Evolutionary conservation across 1,140 invertebrate genomes (phyloP).

Genomic region (Streblospio benedicti): DNA sequence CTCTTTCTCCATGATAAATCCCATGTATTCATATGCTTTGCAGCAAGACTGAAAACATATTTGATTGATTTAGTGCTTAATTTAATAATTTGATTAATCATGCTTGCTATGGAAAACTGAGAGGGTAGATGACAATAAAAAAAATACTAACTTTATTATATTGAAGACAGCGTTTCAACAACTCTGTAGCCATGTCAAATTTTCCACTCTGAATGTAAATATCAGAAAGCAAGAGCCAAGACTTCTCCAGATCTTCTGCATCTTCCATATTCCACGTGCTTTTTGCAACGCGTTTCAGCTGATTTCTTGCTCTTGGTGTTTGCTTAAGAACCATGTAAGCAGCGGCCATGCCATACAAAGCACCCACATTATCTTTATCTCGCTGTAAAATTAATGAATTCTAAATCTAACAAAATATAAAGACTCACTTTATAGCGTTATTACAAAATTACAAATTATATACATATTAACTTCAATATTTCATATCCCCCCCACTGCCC

Average conservation of each 20-base stretch:
- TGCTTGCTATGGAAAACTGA: neutral
- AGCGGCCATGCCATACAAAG: constrained; percentile 77
- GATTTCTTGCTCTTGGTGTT: constrained; percentile 77
- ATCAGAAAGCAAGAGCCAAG: constrained; percentile 86
- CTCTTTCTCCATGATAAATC: constrained; percentile 81
- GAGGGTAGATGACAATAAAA: neutral
- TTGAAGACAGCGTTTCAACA: constrained; percentile 69
- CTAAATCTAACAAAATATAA: too few relatives aligned
- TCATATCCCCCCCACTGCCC: too few relatives aligned
- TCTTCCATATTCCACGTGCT: constrained; percentile 70
- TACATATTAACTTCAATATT: too few relatives aligned
- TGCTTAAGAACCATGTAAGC: constrained; percentile 81
- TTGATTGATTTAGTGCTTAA: neutral
- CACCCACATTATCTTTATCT: constrained; percentile 69
- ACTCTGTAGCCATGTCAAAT: constrained; percentile 73
- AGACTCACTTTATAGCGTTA: too few relatives aligned
- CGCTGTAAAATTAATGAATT: too few relatives aligned
- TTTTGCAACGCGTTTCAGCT: constrained; percentile 80
- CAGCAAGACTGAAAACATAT: constrained; percentile 58
- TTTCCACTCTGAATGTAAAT: constrained; percentile 76
- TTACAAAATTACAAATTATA: too few relatives aligned
- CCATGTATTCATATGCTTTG: constrained; percentile 81
- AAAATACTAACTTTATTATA: constrained; percentile 63
- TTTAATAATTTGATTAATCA: neutral
- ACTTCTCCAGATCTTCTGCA: constrained; percentile 87